phyloP scores from a whole-genome alignment of 2,797 vertebrate species.

The Chelonia mydas region DNA sequence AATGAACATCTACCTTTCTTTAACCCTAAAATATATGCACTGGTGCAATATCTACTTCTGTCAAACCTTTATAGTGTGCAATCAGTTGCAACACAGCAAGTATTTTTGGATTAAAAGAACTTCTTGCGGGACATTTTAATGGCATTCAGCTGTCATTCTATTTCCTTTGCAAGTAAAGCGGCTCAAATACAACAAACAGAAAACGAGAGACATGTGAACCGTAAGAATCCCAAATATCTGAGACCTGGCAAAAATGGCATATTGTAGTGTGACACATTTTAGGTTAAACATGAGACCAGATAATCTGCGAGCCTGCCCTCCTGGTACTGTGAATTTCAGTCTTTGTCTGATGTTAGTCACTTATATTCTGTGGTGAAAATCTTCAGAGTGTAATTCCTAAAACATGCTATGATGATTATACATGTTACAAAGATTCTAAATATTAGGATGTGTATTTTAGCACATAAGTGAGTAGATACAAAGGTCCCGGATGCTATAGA shows the following conservation, averaged over 20 bases:
- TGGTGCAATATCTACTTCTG: neutral
- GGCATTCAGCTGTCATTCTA: neutral
- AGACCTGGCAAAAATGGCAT: rapidly evolving
- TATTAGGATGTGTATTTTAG: neutral
- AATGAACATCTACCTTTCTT: rapidly evolving
- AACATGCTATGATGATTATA: neutral
- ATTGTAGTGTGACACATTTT: rapidly evolving
- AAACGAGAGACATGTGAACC: neutral
- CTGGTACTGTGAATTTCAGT: neutral
- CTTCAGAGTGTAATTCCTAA: neutral
- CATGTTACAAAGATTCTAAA: neutral
- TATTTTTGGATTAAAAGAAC: rapidly evolving
- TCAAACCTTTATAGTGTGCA: rapidly evolving
- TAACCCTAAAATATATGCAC: rapidly evolving
- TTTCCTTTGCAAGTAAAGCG: neutral
- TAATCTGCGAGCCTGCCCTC: neutral
- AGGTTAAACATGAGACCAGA: rapidly evolving
- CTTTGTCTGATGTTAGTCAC: rapidly evolving
- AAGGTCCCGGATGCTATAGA: neutral
- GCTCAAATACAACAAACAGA: neutral
- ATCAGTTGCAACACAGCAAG: rapidly evolving
- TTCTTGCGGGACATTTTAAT: neutral
- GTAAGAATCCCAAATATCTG: neutral
- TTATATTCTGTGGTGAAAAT: neutral
- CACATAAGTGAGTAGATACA: neutral